Base-by-base conservation (phyloP, 2,797 vertebrate genomes). In the Allobates femoralis region DNA sequence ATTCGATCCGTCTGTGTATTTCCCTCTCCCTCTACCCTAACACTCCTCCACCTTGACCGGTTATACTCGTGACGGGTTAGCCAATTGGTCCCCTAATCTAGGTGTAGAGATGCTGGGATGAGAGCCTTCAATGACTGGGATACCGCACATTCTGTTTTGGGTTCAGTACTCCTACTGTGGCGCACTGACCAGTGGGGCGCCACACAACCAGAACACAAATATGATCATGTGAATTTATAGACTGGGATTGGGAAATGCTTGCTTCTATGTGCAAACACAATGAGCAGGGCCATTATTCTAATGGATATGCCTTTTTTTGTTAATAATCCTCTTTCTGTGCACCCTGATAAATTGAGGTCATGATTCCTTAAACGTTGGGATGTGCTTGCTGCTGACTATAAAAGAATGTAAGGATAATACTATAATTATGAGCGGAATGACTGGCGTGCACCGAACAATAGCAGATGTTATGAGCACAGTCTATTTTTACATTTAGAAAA, bases 271-370 rank as follows among this genome's bases (percentile, higher is more conserved):
- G 5, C 30, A 10, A 19, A 37, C 8, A 8, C 10, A 46, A 12
- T 62, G n/a, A 28, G 21, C 8, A 37, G 34, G 18, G 18, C 32
- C 32, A 34, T 69, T 67, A 14, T 34, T 5, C 18, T 14, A 15
- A n/a, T 26, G 26, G 1, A 62, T 62, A 26, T 62, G 11, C 10
- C n/a, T 28, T n/a, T 28, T 5, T 60, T 60, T 60, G 56, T 26
- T 11, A 3, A 62, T 26, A 62, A 18, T 3, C 60, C 60, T 62
- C 26, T 26, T 62, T 62, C 60, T 28, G 60, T 14, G 19, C n/a
- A 62, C n/a, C n/a, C n/a, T n/a, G 21, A 23, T 62, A 69, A 37
- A 19, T 69, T 69, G 66, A 69, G 32, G 66, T 37, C 67, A 71
- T 46, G n/a, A 21, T 71, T 23, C 34, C 37, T 14, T 23, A 41